These are phyloP conservation scores for Didymodactylos carnosus DNA, from an alignment of 2,888 invertebrate genomes.

Conservation along the genomic window DNA sequence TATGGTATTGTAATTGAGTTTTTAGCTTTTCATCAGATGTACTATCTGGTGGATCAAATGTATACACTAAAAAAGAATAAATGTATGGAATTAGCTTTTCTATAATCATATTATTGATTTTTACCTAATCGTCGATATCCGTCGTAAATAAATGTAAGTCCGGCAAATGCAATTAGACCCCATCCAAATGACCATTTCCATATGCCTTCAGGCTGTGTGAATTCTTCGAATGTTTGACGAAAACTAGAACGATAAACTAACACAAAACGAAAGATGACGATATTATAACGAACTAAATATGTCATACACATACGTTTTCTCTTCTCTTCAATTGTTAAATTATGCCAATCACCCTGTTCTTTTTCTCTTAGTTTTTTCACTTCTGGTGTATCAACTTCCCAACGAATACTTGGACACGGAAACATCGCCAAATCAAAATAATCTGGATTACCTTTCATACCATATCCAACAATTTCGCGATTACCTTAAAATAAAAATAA, in stretches of 20 bases:
- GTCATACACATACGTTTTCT: constrained; percentile 41
- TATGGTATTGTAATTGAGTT: constrained; percentile 56
- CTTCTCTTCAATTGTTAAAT: constrained; percentile 66
- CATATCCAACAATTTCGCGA: constrained; percentile 68
- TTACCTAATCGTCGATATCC: neutral
- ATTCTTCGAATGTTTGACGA: constrained; percentile 44
- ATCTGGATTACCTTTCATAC: constrained; percentile 54
- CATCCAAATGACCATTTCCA: constrained; percentile 57
- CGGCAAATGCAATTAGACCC: constrained; percentile 38
- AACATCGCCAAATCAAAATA: constrained; percentile 58
- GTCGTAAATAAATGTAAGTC: constrained; percentile 18
- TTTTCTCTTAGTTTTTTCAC: constrained; percentile 61
- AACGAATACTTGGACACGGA: constrained; percentile 60
- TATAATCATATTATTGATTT: neutral
- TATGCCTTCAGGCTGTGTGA: constrained; percentile 61
- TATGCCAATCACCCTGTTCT: constrained; percentile 83
- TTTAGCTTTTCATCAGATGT: constrained; percentile 51
- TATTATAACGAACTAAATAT: constrained; percentile 18
- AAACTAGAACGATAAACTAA: constrained; percentile 11
- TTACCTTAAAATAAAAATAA: constrained; percentile 7
- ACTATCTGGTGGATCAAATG: constrained; percentile 40
- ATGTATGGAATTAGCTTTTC: neutral
- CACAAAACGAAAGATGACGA: neutral
- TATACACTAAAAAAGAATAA: neutral
- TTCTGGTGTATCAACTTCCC: constrained; percentile 48